A percentile compares a stretch with the other conserved stretches of the same genome.
These are phyloP conservation scores for Pandemis cinnamomeana DNA, from an alignment of 2,888 invertebrate genomes.

Conservation along the genomic window DNA sequence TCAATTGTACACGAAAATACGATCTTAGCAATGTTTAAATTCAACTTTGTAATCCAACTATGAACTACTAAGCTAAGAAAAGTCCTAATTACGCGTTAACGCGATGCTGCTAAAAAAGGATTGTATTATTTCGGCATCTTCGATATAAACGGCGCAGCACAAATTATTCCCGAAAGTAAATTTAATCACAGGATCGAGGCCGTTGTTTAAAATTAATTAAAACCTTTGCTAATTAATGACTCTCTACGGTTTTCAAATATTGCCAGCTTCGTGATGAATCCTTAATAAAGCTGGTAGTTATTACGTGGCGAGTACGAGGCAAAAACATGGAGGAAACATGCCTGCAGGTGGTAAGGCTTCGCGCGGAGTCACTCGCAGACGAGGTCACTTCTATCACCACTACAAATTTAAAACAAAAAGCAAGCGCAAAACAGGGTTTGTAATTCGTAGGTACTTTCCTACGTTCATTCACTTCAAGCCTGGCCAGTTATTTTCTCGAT, in stretches of 20 bases:
- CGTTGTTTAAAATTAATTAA: conserved; percentile 50
- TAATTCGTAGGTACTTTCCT: too few species aligned
- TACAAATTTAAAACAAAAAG: too few species aligned
- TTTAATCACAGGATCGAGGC: conserved; percentile 24
- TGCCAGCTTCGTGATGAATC: conserved; percentile 38
- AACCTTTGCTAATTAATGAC: conserved; percentile 54
- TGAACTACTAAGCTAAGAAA: too few species aligned
- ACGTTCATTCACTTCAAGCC: too few species aligned
- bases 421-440: too few species aligned
- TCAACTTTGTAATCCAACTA: too few species aligned
- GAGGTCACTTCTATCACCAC: too few species aligned
- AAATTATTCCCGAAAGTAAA: conserved; percentile 38
- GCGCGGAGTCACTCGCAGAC: too few species aligned
- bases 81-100: neutral
- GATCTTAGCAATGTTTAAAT: neutral
- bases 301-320: neutral
- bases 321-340: neutral
- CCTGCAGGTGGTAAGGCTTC: too few species aligned
- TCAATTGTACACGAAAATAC: neutral
- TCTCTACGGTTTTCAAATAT: conserved; percentile 51
- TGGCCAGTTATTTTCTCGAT: too few species aligned
- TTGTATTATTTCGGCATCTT: conserved; percentile 1
- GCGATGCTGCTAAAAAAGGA: neutral
- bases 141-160: neutral
- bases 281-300: conserved; percentile 22